phyloP scores from a whole-genome alignment of 2,888 invertebrate genomes.

The Agelastica alni region DNA sequence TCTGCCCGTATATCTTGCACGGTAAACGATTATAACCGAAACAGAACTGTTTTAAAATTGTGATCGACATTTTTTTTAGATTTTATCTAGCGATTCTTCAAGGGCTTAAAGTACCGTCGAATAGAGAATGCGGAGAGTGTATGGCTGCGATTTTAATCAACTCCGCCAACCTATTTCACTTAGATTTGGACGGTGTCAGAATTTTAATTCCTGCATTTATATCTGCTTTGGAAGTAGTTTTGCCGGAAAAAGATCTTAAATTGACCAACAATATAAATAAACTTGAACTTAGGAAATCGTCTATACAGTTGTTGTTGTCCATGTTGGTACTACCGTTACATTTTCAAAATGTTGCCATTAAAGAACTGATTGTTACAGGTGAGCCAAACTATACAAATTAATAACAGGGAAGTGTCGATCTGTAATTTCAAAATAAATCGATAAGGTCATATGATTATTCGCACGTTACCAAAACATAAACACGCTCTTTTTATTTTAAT shows the following conservation, averaged over 20 bases:
- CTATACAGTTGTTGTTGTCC: constrained; percentile 88
- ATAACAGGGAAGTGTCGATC: too few relatives aligned
- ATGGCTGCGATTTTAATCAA: constrained; percentile 86
- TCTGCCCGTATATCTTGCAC: constrained; percentile 87
- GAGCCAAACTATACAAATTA: too few relatives aligned
- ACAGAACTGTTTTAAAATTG: too few relatives aligned
- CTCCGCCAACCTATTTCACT: constrained; percentile 82
- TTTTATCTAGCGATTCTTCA: constrained; percentile 91
- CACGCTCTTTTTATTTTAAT: too few relatives aligned
- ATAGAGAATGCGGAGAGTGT: constrained; percentile 72
- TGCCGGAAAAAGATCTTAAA: constrained; percentile 83
- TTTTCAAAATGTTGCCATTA: constrained; percentile 77
- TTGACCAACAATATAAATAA: constrained; percentile 74
- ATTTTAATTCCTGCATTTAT: constrained; percentile 89
- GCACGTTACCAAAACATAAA: too few relatives aligned
- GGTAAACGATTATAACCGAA: constrained; percentile 21
- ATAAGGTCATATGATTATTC: too few relatives aligned
- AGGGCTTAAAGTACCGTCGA: constrained; percentile 58
- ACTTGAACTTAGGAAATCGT: constrained; percentile 84
- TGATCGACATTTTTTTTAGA: constrained; percentile 50
- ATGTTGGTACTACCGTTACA: constrained; percentile 92
- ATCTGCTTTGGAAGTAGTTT: constrained; percentile 85
- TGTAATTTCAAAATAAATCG: too few relatives aligned
- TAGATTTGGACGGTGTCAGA: constrained; percentile 92
- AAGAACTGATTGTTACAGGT: constrained; percentile 67